These are phyloP conservation scores for Pelodytes ibericus DNA, from an alignment of 2,797 vertebrate genomes.

Conservation along the genomic window DNA sequence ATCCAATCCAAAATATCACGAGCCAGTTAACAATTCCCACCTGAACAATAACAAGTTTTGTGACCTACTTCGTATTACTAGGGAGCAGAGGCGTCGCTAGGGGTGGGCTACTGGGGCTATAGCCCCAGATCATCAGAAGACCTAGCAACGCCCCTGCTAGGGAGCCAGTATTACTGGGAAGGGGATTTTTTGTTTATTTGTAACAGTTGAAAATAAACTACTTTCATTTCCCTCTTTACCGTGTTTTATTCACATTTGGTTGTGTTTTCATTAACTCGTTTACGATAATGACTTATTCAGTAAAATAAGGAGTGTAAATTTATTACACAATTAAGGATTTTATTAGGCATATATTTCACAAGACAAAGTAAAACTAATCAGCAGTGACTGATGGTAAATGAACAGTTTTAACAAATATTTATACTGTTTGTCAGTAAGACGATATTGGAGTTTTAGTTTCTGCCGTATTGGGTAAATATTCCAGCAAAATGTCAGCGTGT, in stretches of 20 bases:
- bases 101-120: too few species aligned
- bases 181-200: constrained; percentile 1
- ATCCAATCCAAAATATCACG: not conserved
- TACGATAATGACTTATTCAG: constrained; percentile 39
- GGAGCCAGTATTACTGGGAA: not conserved
- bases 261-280: constrained; percentile 25
- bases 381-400: constrained; percentile 10
- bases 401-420: constrained; percentile 4
- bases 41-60: not conserved
- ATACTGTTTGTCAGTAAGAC: not conserved
- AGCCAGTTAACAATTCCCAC: constrained; percentile 24
- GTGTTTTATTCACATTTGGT: not conserved
- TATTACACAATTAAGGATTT: constrained; percentile 34
- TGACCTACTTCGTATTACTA: constrained; percentile 12
- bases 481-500: too few species aligned
- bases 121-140: too few species aligned
- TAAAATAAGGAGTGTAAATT: constrained; percentile 25
- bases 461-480: too few species aligned
- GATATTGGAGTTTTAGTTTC: too few species aligned
- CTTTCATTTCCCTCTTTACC: not conserved
- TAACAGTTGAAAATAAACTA: not conserved
- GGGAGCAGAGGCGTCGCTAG: too few species aligned
- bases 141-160: too few species aligned
- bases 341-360: constrained; percentile 46
- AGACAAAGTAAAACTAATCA: constrained; percentile 34